phyloP scores from a whole-genome alignment of 2,888 invertebrate species.

The Seira ritae region DNA sequence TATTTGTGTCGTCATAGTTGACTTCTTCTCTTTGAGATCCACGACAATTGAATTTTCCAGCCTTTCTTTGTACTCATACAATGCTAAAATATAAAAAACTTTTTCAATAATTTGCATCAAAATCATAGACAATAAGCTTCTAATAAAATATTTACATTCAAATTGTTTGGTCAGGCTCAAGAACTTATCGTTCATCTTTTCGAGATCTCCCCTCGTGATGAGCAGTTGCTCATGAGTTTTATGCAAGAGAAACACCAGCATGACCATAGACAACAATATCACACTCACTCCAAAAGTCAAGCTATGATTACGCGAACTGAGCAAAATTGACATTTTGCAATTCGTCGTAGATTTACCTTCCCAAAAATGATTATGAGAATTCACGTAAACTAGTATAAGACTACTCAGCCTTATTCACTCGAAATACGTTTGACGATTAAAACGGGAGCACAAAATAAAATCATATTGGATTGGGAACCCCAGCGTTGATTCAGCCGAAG shows the following conservation, averaged over 20 bases:
- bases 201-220: conserved; percentile 44
- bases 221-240: conserved; percentile 66
- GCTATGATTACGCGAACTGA: conserved; percentile 60
- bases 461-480: too few species aligned
- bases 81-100: conserved; percentile 49
- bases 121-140: not conserved
- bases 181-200: conserved; percentile 58
- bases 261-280: conserved; percentile 61
- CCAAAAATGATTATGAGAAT: too few species aligned
- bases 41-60: conserved; percentile 66
- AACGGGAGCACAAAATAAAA: too few species aligned
- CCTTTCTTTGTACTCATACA: conserved; percentile 72
- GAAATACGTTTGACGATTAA: too few species aligned
- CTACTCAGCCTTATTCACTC: too few species aligned
- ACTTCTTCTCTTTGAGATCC: conserved; percentile 67
- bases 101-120: not conserved
- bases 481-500: too few species aligned
- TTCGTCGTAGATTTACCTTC: too few species aligned
- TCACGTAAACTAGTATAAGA: too few species aligned
- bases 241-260: conserved; percentile 62
- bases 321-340: conserved; percentile 20
- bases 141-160: conserved; percentile 63
- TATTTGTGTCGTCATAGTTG: conserved; percentile 51
- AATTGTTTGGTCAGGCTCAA: conserved; percentile 64
- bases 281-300: conserved; percentile 65